Evolutionary conservation across 2,113 vertebrate species (phyloP).

Genomic region (Hystrix brachyura): DNA sequence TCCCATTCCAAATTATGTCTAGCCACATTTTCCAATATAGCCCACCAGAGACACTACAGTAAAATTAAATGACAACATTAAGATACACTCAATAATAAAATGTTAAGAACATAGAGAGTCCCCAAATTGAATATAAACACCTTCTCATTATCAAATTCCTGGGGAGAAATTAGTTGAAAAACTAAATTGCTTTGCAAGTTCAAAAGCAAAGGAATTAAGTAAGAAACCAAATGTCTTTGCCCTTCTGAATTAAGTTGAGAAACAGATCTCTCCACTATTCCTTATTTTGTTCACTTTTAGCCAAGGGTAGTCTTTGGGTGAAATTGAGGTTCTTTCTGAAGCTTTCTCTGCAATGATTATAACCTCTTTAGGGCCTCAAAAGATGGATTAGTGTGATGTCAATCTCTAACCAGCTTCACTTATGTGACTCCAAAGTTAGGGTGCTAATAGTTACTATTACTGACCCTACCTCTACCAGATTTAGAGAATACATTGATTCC

Average conservation of each 20-base stretch:
- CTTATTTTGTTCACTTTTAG: slow-evolving; percentile 59
- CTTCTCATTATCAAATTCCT: slow-evolving; percentile 68
- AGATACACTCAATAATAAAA: slow-evolving; percentile 74
- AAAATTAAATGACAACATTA: slow-evolving; percentile 80
- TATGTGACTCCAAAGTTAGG: not conserved
- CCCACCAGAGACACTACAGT: slow-evolving; percentile 68
- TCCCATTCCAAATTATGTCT: slow-evolving; percentile 65
- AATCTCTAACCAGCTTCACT: not conserved
- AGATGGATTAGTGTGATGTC: not conserved
- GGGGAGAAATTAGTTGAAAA: slow-evolving; percentile 68
- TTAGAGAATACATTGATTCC: not conserved
- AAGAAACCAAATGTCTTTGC: slow-evolving; percentile 66
- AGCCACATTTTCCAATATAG: slow-evolving; percentile 57
- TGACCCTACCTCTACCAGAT: not conserved
- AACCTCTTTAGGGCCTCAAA: slow-evolving; percentile 22
- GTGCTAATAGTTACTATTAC: not conserved
- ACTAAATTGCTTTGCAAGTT: slow-evolving; percentile 75
- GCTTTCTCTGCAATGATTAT: not conserved
- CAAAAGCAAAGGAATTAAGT: slow-evolving; percentile 72
- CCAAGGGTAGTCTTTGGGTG: not conserved
- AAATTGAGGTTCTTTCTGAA: not conserved
- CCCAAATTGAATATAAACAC: slow-evolving; percentile 69
- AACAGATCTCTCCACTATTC: slow-evolving; percentile 31
- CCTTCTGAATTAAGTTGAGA: slow-evolving; percentile 64
- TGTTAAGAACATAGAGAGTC: slow-evolving; percentile 69